Conservation (phyloP, 1,140 invertebrate species). For the Dryas iulia region DNA sequence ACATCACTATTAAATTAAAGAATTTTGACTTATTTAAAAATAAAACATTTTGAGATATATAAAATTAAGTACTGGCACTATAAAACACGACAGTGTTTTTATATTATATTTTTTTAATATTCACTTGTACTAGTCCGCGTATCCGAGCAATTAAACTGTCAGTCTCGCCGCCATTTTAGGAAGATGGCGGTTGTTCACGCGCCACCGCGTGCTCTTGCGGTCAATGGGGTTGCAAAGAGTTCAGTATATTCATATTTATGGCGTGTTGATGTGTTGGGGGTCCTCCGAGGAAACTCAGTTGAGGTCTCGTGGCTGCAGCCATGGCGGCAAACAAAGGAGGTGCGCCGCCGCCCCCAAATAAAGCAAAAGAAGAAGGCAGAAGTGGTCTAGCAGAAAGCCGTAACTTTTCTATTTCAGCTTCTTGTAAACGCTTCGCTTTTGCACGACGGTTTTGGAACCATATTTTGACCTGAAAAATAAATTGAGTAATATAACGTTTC, state of each 20-base stretch:
- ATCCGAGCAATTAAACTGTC: slow-evolving; percentile 38
- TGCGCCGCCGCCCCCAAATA: slow-evolving; percentile 69
- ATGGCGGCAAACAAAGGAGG: slow-evolving; percentile 73
- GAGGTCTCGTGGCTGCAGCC: slow-evolving; percentile 70
- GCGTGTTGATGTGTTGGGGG: slow-evolving; percentile 72
- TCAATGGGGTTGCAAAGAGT: slow-evolving; percentile 76
- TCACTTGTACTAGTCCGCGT: slow-evolving; percentile 25
- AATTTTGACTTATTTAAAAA: not conserved
- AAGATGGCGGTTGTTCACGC: slow-evolving; percentile 62
- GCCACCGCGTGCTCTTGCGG: slow-evolving; percentile 56
- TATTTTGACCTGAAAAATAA: slow-evolving; percentile 88
- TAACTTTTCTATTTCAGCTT: slow-evolving; percentile 93
- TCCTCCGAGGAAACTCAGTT: slow-evolving; percentile 71
- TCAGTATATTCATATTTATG: slow-evolving; percentile 76
- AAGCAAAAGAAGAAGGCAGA: slow-evolving; percentile 66
- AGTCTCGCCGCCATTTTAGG: slow-evolving; percentile 37
- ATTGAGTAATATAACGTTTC: not conserved
- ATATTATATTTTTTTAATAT: slow-evolving; percentile 2
- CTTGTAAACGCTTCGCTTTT: slow-evolving; percentile 95
- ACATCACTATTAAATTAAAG: not conserved
- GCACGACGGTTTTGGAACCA: slow-evolving; percentile 98
- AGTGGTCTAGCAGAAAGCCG: slow-evolving; percentile 68
- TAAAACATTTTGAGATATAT: not conserved
- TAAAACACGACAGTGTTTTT: slow-evolving; percentile 23
- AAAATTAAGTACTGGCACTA: slow-evolving; percentile 35